Evolutionary conservation across 2,113 vertebrate genomes (phyloP).

Genomic region (Heptranchias perlo): DNA sequence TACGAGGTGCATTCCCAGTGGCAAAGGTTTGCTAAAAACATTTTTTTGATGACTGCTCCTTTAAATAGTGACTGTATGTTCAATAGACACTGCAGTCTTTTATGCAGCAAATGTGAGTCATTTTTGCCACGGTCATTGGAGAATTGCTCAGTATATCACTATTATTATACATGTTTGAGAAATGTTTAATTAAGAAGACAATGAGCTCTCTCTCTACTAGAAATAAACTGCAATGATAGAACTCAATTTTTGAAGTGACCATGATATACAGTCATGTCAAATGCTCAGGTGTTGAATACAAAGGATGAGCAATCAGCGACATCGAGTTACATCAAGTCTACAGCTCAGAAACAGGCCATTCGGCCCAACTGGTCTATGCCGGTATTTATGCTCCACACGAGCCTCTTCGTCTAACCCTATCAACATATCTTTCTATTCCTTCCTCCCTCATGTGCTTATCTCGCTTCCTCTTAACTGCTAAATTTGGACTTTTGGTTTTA

Average conservation of each 20-base stretch:
- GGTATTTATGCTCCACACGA: too few relatives aligned
- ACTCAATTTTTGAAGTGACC: background rate
- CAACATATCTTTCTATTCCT: too few relatives aligned
- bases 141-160: slow-evolving; percentile 14
- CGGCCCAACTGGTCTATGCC: too few relatives aligned
- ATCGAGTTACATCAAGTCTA: too few relatives aligned
- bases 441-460: too few relatives aligned
- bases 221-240: background rate
- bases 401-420: too few relatives aligned
- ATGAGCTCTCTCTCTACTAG: background rate
- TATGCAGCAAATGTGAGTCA: background rate
- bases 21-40: background rate
- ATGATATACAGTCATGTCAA: slow-evolving; percentile 14
- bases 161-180: slow-evolving; percentile 23
- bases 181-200: slow-evolving; percentile 12
- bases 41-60: background rate
- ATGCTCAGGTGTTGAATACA: background rate
- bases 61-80: background rate
- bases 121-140: slow-evolving; percentile 2
- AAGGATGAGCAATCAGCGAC: background rate
- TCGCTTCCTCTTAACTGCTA: too few relatives aligned
- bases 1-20: too few relatives aligned
- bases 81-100: background rate
- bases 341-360: too few relatives aligned
- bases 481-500: background rate